A percentile compares a stretch with the other conserved stretches of the same genome.
These are phyloP conservation scores for Pocillopora meandrina DNA, from an alignment of 92 coral and sea anemone genomes.

Conservation along the genomic window DNA sequence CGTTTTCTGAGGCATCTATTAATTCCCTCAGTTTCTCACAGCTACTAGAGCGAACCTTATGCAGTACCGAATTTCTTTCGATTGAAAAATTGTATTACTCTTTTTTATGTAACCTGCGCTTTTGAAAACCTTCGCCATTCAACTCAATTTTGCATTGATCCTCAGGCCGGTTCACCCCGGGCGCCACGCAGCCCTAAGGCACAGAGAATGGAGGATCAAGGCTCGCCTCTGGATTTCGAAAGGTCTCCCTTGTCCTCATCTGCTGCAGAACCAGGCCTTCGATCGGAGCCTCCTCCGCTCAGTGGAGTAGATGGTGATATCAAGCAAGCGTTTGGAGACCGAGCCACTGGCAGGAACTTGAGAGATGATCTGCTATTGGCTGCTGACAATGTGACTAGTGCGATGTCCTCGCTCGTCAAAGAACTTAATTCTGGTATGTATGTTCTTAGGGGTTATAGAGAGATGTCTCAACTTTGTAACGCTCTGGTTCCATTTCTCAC, in stretches of 20 bases:
- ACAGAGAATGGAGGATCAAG: conserved; percentile 49
- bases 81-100: too few relatives aligned
- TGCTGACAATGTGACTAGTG: conserved; percentile 96
- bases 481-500: too few relatives aligned
- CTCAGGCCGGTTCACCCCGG: conserved; percentile 96
- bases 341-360: conserved; percentile 71
- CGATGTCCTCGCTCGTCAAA: conserved; percentile 96
- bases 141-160: neutral
- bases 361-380: conserved; percentile 90
- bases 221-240: conserved; percentile 53
- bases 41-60: neutral
- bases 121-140: neutral
- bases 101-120: neutral
- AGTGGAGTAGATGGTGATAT: conserved; percentile 92
- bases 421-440: conserved; percentile 93
- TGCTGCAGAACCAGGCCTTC: conserved; percentile 61
- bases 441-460: neutral
- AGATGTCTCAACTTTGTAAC: neutral
- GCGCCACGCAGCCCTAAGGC: conserved; percentile 80
- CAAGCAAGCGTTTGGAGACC: conserved; percentile 86
- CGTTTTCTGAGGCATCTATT: too few relatives aligned
- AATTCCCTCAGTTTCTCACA: too few relatives aligned
- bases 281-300: conserved; percentile 68
- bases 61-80: neutral
- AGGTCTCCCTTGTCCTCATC: conserved; percentile 55